Conservation (phyloP, 2,888 invertebrate species). For the Heliothis peltigera region DNA sequence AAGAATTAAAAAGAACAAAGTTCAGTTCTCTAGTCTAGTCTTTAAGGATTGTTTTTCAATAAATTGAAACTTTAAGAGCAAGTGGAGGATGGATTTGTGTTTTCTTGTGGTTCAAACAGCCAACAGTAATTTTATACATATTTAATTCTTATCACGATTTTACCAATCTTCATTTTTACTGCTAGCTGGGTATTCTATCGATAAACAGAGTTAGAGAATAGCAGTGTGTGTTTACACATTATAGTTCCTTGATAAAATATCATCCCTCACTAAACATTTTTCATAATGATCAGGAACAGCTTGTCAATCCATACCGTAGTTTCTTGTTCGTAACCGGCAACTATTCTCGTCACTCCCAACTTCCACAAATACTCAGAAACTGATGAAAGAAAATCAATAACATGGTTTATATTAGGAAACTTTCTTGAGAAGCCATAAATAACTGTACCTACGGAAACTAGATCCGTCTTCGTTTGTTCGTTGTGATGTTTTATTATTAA, state of each 20-base stretch:
- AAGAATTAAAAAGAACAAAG: no score
- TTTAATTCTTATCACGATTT: no score
- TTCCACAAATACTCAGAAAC: conserved; percentile 49
- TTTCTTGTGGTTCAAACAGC: no score
- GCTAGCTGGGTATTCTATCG: no score
- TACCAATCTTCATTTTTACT: no score
- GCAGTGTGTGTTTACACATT: no score
- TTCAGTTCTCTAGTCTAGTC: no score
- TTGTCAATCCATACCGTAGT: conserved; percentile 9
- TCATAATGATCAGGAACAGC: background rate
- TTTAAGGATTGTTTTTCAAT: no score
- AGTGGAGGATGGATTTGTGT: no score
- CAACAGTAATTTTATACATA: no score
- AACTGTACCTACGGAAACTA: conserved; percentile 20
- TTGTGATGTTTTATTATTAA: conserved; percentile 9
- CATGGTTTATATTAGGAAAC: conserved; percentile 67
- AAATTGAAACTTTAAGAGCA: no score
- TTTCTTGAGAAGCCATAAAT: conserved; percentile 46
- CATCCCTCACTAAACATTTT: background rate
- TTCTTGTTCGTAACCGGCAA: conserved; percentile 27
- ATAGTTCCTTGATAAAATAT: background rate
- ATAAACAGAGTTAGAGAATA: no score
- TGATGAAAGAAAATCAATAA: conserved; percentile 64
- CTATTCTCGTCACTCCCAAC: conserved; percentile 29
- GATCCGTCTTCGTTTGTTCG: conserved; percentile 19